Evolutionary conservation across 2,113 vertebrate species (phyloP), one percentile per base, ranked within the genome.

Genomic region (Cranoglanis bouderius): DNA sequence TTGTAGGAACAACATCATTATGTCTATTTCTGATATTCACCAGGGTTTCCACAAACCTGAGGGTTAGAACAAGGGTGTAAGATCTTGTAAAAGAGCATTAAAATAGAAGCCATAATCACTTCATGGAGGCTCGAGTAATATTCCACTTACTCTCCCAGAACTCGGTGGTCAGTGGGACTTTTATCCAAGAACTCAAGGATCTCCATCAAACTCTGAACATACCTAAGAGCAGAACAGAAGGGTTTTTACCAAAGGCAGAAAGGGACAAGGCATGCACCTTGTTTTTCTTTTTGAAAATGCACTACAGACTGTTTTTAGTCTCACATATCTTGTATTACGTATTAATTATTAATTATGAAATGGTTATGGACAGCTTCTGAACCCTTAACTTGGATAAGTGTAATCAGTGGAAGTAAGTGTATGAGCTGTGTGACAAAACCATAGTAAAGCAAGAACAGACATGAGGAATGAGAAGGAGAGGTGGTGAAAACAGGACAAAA

Each of bases 21-120:
- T 99, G 98, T 57, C 98, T 95, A 96, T 99, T 99, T 72, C 98
- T 96, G 94, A 99, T 98, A 57, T 97, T 98, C 59, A 99, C 95
- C 88, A 99, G 93, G 67, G 97, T 91, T 0, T 96, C 95, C 0
- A 97, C 97, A 93, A 99, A 99, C 89, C 98, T 99, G 92, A 0
- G 88, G 35, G 29, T 46, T 29, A 55, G 40, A 14, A 85, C 4
- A 87, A 2, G 49, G 55, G 26, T 75, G 32, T 78, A 43, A 88
- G 74, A 86, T 46, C 14, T 1, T 49, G 26, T 10, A 35, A 26
- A 57, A 55, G 86, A 18, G 0, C n/a, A 67, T 67, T 38, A 61
- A 46, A 75, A 65, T 1, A 51, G n/a, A 80, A n/a, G 29, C 8
- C 1, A 29, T 46, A 46, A 82, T 53, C 18, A 40, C 1, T 6